Evolutionary conservation across 2,113 vertebrate species (phyloP).

Genomic region (Astur gentilis): DNA sequence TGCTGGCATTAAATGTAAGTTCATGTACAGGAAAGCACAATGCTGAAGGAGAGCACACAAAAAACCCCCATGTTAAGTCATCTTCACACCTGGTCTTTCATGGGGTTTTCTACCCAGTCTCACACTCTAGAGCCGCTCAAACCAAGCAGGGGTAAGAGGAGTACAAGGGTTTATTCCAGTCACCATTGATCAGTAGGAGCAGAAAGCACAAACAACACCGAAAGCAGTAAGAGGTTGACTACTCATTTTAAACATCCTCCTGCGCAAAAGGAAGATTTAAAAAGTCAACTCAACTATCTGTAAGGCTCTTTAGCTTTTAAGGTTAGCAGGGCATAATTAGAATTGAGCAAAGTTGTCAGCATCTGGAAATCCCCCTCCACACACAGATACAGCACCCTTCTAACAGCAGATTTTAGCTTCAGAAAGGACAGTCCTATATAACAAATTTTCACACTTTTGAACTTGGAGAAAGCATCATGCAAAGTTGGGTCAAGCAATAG

Average conservation of each 20-base stretch:
- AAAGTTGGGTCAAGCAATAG: fast-evolving
- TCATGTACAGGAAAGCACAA: neutral
- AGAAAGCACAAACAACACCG: neutral
- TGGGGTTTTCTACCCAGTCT: neutral
- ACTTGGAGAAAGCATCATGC: fast-evolving
- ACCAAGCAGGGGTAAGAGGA: neutral
- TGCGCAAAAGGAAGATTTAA: neutral
- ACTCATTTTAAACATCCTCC: neutral
- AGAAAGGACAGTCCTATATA: too few species aligned
- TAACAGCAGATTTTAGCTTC: neutral
- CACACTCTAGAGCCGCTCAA: neutral
- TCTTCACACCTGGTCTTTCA: neutral
- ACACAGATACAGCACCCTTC: neutral
- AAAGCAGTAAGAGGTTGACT: neutral
- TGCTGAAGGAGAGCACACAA: neutral
- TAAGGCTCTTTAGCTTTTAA: neutral
- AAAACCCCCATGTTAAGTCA: neutral
- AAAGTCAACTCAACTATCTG: neutral
- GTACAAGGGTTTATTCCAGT: neutral
- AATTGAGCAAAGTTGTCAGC: fast-evolving
- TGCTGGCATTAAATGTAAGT: neutral
- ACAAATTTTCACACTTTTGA: neutral
- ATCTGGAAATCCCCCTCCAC: fast-evolving
- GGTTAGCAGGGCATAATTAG: fast-evolving
- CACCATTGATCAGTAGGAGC: neutral